Evolutionary conservation across 2,797 vertebrate species (phyloP).

Genomic region (Peromyscus aztecus): DNA sequence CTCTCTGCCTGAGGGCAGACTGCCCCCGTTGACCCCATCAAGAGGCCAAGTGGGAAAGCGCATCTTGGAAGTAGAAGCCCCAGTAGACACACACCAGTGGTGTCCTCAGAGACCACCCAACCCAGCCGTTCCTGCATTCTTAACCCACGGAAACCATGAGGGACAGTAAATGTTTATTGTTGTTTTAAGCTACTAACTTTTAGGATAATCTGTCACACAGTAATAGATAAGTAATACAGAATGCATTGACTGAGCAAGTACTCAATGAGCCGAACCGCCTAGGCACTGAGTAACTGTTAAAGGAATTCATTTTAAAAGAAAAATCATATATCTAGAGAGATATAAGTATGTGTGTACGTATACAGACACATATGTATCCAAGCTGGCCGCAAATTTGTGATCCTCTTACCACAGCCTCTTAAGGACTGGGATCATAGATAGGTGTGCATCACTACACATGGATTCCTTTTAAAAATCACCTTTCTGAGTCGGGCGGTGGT

Average conservation of each 20-base stretch:
- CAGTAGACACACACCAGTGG: background rate
- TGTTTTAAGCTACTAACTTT: constrained; percentile 64
- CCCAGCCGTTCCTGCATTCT: background rate
- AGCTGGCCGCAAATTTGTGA: background rate
- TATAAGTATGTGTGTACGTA: background rate
- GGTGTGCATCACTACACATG: background rate
- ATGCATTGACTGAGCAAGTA: constrained; percentile 63
- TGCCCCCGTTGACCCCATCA: accelerated
- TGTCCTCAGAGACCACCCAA: background rate
- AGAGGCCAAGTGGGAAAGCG: accelerated
- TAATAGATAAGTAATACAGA: constrained; percentile 62
- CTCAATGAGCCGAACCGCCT: constrained; percentile 30
- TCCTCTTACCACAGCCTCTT: background rate
- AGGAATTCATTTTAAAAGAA: constrained; percentile 29
- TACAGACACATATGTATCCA: background rate
- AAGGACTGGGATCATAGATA: background rate
- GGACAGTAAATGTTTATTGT: constrained; percentile 48
- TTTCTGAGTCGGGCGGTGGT: background rate
- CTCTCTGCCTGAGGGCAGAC: background rate
- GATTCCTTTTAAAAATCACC: background rate
- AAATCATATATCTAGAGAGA: background rate
- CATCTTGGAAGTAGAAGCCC: background rate
- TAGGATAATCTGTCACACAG: constrained; percentile 42
- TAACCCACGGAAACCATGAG: constrained; percentile 12
- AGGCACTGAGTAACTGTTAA: constrained; percentile 47